Base-by-base conservation (phyloP, 2,113 vertebrate genomes). In the Anguilla rostrata region DNA sequence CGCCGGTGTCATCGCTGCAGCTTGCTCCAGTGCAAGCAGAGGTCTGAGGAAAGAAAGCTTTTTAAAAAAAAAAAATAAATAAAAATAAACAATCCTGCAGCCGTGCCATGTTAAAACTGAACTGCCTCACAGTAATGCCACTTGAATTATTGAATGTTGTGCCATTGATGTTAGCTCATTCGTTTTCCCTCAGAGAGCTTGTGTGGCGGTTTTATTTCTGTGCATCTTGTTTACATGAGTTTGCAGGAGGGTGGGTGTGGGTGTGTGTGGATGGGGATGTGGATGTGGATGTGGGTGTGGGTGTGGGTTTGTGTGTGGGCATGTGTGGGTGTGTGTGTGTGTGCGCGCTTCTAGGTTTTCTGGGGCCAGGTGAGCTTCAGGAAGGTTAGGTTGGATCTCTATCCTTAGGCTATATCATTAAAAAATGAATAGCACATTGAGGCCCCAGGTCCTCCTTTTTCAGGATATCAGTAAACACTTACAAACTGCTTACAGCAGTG, bases 391-490 rank as follows among this genome's bases (percentile, higher is more conserved):
- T 71, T n/a, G 26, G 63, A 22, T 71, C 63, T 34, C 34, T 34
- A 5, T n/a, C 63, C 26, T 71, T 34, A 34, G 34, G 22, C 26
- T 4, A 12, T 26, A 29, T 26, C 20, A 5, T 26, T 1, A 34
- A 75, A 71, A 71, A 75, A 41, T 85, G 66, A 43, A 39, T 78
- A 49, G 80, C 82, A 89, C 12, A 39, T 15, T 84, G 66, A 84
- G 88, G 86, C 86, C 87, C 40, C 26, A 82, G 85, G 85, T 87
- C 84, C 81, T 86, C 85, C 75, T 18, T 78, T 91, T 78, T 87
- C 82, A 88, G 66, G 85, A 90, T 90, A 90, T 90, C 87, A 88
- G 75, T 86, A 6, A 90, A 90, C 90, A 86, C 90, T 91, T 91
- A 89, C 83, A 83, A 81, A 80, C 57, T 82, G 86, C 88, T 91